A percentile compares a stretch with the other conserved stretches of the same genome.
Conservation (phyloP, 2,113 vertebrate species). For the Podiceps cristatus region DNA sequence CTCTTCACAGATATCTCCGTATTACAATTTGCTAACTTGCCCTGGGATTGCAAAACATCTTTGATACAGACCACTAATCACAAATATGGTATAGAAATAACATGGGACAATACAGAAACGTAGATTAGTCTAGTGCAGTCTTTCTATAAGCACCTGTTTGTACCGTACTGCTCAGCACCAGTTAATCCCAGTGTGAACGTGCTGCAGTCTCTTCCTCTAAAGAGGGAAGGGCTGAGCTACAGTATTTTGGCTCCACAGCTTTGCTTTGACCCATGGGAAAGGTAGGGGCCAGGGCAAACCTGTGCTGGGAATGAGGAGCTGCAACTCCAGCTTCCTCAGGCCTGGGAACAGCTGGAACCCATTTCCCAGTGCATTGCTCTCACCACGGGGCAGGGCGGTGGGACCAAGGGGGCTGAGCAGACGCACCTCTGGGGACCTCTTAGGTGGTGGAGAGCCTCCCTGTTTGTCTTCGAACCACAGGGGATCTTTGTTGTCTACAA, state of each 20-base stretch:
- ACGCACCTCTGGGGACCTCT: background rate
- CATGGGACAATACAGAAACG: background rate
- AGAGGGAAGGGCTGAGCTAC: background rate
- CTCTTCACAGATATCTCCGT: background rate
- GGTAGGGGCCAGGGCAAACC: background rate
- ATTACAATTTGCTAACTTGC: background rate
- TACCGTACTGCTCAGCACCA: background rate
- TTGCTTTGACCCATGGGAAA: background rate
- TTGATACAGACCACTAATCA: background rate
- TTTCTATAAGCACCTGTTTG: background rate
- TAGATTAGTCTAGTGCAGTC: background rate
- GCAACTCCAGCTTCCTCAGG: background rate
- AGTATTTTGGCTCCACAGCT: background rate
- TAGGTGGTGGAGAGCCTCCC: background rate
- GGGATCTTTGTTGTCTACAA: background rate
- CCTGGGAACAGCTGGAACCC: background rate
- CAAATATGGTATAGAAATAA: background rate
- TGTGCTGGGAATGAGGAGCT: background rate
- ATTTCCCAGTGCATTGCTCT: background rate
- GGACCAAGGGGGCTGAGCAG: background rate
- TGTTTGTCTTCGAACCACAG: fast-evolving
- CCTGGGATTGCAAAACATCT: background rate
- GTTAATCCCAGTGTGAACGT: background rate
- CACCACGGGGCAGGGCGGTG: background rate
- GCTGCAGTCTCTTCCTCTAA: background rate